phyloP scores from a whole-genome alignment of 2,797 vertebrate species.

The Anniella stebbinsi region DNA sequence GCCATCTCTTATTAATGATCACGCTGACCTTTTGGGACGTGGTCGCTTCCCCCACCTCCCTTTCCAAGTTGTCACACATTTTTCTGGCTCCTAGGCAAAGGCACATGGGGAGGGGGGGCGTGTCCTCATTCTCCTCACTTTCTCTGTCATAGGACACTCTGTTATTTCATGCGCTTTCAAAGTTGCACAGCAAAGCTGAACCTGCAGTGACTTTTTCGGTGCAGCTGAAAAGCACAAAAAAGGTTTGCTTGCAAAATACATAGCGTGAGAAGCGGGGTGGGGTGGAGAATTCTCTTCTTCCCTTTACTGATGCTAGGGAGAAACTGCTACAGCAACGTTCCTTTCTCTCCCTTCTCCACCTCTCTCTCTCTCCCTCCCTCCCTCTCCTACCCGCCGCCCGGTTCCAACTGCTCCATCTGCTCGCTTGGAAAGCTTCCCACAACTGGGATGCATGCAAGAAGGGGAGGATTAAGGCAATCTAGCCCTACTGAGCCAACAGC shows the following conservation, averaged over 20 bases:
- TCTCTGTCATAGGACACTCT: neutral
- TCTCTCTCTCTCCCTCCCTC: neutral
- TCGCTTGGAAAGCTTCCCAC: conserved; percentile 76
- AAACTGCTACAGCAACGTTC: neutral
- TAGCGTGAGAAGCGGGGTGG: neutral
- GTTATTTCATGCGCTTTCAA: neutral
- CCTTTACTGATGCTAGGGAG: conserved; percentile 55
- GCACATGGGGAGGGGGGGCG: neutral
- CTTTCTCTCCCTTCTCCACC: neutral
- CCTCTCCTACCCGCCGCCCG: neutral
- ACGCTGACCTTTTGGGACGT: neutral
- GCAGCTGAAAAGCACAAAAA: conserved; percentile 58
- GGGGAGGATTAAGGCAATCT: neutral
- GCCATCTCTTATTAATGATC: neutral
- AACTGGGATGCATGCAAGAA: neutral
- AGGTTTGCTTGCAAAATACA: conserved; percentile 60
- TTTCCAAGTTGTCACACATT: neutral
- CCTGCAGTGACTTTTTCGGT: conserved; percentile 55
- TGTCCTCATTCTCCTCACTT: neutral
- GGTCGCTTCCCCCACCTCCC: too few relatives aligned
- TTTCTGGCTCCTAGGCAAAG: neutral
- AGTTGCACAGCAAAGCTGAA: neutral
- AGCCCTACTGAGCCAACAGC: neutral
- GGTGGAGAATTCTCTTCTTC: conserved; percentile 68
- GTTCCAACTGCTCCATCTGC: conserved; percentile 74